A percentile compares a stretch with the other conserved stretches of the same genome.
Evolutionary conservation across 2,113 vertebrate species (phyloP).

Genomic region (Ameiurus melas): DNA sequence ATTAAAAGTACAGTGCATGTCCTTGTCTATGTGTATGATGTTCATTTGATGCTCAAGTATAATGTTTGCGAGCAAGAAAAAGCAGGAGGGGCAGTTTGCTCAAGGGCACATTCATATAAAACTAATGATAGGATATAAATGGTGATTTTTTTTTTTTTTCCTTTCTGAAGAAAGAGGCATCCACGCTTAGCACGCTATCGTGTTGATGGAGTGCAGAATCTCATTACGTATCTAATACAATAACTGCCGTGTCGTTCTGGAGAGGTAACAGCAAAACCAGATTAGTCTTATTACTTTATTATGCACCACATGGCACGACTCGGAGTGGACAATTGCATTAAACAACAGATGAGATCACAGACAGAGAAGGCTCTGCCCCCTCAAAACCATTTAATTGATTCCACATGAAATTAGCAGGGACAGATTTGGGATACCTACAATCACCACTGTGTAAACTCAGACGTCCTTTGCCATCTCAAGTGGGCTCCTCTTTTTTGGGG

Average conservation of each 20-base stretch:
- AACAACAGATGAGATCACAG: constrained; percentile 87
- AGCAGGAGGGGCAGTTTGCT: constrained; percentile 72
- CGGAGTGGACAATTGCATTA: constrained; percentile 98
- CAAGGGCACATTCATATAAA: constrained; percentile 91
- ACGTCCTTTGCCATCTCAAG: constrained; percentile 25
- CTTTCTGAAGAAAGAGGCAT: constrained; percentile 70
- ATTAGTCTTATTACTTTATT: constrained; percentile 99
- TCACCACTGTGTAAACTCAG: constrained; percentile 49
- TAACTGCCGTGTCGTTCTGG: constrained; percentile 94
- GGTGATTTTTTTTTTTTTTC: constrained; percentile 76
- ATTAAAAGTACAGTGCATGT: constrained; percentile 33
- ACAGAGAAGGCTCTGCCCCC: constrained; percentile 76
- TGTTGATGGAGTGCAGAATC: constrained; percentile 88
- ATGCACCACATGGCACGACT: constrained; percentile 91
- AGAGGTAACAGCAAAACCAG: constrained; percentile 86
- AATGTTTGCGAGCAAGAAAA: constrained; percentile 73
- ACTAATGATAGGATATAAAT: constrained; percentile 97
- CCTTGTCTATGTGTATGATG: constrained; percentile 26
- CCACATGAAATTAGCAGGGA: constrained; percentile 80
- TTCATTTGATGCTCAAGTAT: constrained; percentile 73
- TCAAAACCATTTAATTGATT: constrained; percentile 83
- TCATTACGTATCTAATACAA: constrained; percentile 99
- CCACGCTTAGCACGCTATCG: constrained; percentile 63
- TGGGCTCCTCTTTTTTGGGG: constrained; percentile 7
- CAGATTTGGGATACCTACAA: constrained; percentile 64